Conservation (phyloP, 2,797 vertebrate genomes). For the Myotis findleyi region DNA sequence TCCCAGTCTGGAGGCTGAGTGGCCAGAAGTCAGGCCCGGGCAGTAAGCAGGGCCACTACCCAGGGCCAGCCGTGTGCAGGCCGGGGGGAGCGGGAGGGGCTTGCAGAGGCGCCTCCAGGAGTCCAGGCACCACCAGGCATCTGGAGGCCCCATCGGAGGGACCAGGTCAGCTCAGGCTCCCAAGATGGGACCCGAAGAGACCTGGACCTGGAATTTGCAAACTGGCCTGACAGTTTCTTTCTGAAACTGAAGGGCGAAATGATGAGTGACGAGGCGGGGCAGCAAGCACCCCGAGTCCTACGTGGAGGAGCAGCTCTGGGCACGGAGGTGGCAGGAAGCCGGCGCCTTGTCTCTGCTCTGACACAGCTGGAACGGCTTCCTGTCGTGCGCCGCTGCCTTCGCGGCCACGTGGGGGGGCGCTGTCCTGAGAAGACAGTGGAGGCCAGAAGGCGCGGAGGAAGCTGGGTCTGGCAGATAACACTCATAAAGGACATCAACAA, state of each 20-base stretch:
- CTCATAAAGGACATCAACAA: not conserved
- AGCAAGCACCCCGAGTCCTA: not conserved
- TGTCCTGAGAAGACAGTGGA: not conserved
- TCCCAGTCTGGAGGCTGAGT: not conserved
- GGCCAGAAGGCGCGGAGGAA: not conserved
- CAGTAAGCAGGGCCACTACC: fast-evolving
- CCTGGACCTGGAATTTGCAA: not conserved
- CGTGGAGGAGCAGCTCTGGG: no score
- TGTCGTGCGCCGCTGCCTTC: not conserved
- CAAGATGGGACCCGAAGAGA: not conserved
- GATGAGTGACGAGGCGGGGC: not conserved
- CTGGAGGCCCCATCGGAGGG: not conserved
- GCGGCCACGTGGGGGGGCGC: not conserved
- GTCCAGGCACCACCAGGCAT: not conserved
- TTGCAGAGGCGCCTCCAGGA: not conserved
- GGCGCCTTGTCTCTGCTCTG: not conserved
- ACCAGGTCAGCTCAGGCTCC: not conserved
- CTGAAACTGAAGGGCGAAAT: not conserved
- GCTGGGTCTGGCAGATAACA: slow-evolving; percentile 7
- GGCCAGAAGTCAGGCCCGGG: not conserved
- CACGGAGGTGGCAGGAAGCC: not conserved
- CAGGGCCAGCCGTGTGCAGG: not conserved
- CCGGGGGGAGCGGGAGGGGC: no score
- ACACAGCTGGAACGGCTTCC: not conserved
- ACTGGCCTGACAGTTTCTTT: not conserved